These are phyloP conservation scores for Synanthedon myopaeformis DNA, from an alignment of 2,888 invertebrate genomes.

Conservation along the genomic window DNA sequence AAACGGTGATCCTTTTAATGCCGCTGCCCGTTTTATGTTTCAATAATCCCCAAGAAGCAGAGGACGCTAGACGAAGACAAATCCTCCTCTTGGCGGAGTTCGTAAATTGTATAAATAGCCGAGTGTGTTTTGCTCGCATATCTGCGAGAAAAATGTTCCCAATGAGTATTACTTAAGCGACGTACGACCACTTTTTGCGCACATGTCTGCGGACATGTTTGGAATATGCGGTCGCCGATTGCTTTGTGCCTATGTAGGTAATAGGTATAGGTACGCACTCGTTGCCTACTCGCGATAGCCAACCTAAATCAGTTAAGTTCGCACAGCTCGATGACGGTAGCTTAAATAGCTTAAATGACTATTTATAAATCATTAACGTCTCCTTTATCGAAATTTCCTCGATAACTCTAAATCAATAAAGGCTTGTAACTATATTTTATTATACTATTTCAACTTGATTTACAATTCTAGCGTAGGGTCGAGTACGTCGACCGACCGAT, in stretches of 20 bases:
- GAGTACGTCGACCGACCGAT: neutral
- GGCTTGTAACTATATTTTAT: slow-evolving; percentile 16
- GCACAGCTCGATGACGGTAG: neutral
- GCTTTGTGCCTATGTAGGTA: neutral
- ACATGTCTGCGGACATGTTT: neutral
- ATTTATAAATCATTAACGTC: neutral
- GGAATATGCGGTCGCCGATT: neutral
- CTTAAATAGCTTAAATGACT: neutral
- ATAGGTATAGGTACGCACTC: too few species aligned
- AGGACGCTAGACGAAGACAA: too few species aligned
- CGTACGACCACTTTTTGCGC: neutral
- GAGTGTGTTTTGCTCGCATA: neutral
- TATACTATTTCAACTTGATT: neutral
- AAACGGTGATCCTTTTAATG: too few species aligned
- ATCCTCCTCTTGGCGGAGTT: neutral
- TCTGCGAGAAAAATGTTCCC: neutral
- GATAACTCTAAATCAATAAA: slow-evolving; percentile 49
- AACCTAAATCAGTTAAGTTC: too few species aligned
- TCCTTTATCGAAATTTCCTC: slow-evolving; percentile 20
- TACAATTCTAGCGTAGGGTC: neutral
- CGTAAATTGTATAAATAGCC: neutral
- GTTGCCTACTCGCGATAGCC: too few species aligned
- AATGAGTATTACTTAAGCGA: neutral
- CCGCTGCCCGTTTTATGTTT: too few species aligned
- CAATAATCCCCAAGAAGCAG: too few species aligned